Conservation (phyloP, 2,888 invertebrate species). For the Oscheius sp. region DNA sequence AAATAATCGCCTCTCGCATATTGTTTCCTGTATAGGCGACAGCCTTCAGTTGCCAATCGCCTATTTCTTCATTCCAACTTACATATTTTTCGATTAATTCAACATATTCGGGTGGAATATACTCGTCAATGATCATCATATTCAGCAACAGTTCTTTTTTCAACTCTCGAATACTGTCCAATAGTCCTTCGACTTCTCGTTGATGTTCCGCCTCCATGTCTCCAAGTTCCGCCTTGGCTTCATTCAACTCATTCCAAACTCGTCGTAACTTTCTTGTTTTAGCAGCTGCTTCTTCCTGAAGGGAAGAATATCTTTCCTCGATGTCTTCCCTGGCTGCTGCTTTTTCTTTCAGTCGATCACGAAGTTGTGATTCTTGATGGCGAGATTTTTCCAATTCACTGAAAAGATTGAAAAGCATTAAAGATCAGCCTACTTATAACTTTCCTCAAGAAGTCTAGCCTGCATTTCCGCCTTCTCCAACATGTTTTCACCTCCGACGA, state of each 20-base stretch:
- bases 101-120: conserved; percentile 92
- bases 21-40: conserved; percentile 99
- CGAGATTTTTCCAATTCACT: conserved; percentile 58
- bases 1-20: conserved; percentile 77
- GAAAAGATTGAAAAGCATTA: neutral
- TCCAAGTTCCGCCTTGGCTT: conserved; percentile 51
- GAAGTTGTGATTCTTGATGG: conserved; percentile 38
- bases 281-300: conserved; percentile 93
- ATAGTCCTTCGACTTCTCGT: conserved; percentile 91
- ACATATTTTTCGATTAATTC: conserved; percentile 79
- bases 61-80: conserved; percentile 96
- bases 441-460: conserved; percentile 49
- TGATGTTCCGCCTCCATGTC: conserved; percentile 88
- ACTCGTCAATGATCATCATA: conserved; percentile 87
- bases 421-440: conserved; percentile 18
- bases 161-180: conserved; percentile 89
- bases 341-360: conserved; percentile 41
- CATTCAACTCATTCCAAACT: conserved; percentile 42
- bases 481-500: conserved; percentile 96
- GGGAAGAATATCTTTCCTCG: conserved; percentile 81
- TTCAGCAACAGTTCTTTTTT: conserved; percentile 89
- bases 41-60: conserved; percentile 96
- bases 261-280: conserved; percentile 88
- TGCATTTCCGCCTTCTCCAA: conserved; percentile 83
- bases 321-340: conserved; percentile 47